Base-by-base conservation (phyloP, 2,888 invertebrate genomes). In the Papilio elwesi region DNA sequence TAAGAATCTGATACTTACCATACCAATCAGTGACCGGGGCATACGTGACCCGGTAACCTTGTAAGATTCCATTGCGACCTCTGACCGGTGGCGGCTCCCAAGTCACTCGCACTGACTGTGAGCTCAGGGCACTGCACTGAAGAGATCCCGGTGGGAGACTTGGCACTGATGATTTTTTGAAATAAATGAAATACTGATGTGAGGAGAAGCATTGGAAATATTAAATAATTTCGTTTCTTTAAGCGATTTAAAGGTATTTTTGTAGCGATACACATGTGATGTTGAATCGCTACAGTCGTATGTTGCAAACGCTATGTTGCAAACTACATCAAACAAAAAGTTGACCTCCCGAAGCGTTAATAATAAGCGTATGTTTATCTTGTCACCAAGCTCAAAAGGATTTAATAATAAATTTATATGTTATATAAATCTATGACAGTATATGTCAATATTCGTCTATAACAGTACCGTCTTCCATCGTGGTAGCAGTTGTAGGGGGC, bases 21-120 rank as follows among this genome's bases (percentile, higher is more conserved):
- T 96, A 96, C 95, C 96, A 96, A 85, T 97, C 96, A 76, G 97
- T 96, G 71, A 96, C 95, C 15, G 97, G 96, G 81, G 96, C 96
- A 87, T 96, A 96, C 73, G 96, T 97, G 73, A 98, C 96, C 91
- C 97, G 96, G 90, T 97, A 98, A 63, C 98, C 97, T 86, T 97
- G 97, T 74, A 98, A 95, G 73, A 96, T 95, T 15, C 98, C 98
- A 87, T 98, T 98, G 76, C 97, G 95, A n/a, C 97, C 97, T 78
- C 97, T 95, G 66, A 95, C 91, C 67, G 96, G 96, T 36, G 97
- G 98, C 16, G 97, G 96, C 80, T 97, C 97, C 98, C 98, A 98
- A 74, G 97, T 96, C 78, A 98, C 96, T 83, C 97, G 96, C 77
- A 98, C 95, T 76, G 97, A 97, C 88, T 97, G 97, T 38, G 97